Percentiles rank a stretch among this genome's conserved stretches.
phyloP scores from a whole-genome alignment of 2,113 vertebrate species.

The Archocentrus centrarchus region DNA sequence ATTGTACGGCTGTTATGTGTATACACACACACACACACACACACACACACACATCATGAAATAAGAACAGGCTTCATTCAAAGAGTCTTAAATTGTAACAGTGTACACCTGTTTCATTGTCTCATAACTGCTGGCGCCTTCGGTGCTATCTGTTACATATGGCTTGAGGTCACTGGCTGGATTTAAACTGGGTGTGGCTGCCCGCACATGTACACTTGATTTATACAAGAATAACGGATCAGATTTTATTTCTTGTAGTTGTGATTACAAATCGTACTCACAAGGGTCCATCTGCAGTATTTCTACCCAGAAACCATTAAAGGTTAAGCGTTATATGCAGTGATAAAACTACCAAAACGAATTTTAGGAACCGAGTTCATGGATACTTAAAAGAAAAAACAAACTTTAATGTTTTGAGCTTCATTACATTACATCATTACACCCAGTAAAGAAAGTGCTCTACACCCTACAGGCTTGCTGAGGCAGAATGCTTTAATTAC shows the following conservation, averaged over 20 bases:
- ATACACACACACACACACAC: background rate
- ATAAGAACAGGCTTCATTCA: background rate
- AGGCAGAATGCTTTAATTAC: constrained; percentile 45
- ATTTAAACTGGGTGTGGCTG: background rate
- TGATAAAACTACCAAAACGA: background rate
- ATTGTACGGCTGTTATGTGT: background rate
- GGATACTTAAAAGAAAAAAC: background rate
- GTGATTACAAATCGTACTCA: constrained; percentile 1
- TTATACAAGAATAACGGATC: constrained; percentile 12
- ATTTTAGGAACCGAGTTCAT: background rate
- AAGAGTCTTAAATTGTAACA: constrained; percentile 2
- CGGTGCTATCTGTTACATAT: constrained; percentile 15
- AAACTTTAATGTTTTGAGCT: background rate
- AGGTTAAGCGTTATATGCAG: background rate
- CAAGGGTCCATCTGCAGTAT: background rate
- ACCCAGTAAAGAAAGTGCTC: background rate
- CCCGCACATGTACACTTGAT: constrained; percentile 1
- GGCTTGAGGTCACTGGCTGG: constrained; percentile 15
- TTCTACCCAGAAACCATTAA: background rate
- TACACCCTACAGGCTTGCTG: constrained; percentile 13
- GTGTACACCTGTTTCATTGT: constrained; percentile 49
- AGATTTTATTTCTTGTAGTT: constrained; percentile 2
- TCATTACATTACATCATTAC: background rate
- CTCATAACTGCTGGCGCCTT: constrained; percentile 27
- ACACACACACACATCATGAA: background rate